Evolutionary conservation across 2,113 vertebrate genomes (phyloP), one percentile per base, ranked within the genome.

Genomic region (Nymphicus hollandicus): DNA sequence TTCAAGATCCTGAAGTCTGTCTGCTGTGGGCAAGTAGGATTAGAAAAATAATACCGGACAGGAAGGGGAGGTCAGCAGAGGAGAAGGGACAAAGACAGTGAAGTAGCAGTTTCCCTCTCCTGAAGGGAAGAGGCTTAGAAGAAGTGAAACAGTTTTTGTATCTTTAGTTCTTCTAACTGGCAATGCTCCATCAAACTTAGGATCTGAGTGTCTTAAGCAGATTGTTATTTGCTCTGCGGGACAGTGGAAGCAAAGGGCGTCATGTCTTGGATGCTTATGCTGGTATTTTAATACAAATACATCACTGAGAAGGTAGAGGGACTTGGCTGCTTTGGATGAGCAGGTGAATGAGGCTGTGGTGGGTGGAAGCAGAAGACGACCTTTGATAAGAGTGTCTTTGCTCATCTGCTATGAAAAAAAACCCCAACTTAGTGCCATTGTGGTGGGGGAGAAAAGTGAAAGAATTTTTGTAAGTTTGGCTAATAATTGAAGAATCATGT

Each of bases 51-150:
- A 19, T 12, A 1, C 2, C 19, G 41, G 4, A 60, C 50, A 17
- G 37, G 68, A 37, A 16, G 73, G 60, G 78, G 44, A 86, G 66
- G 27, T 84, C 55, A 65, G 35, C 16, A n/a, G 41, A 71, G 31
- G 44, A 93, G 84, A 27, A 25, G 55, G 86, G 93, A 90, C 72
- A 41, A 37, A 69, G 80, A 33, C 16, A 3, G n/a, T 28, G 28
- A 86, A 86, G 56, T 50, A 49, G 55, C 55, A 79, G 55, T 78
- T 97, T 89, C 72, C 35, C 15, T 89, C 52, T 73, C 18, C 22
- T 68, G 52, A 81, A 60, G 65, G 82, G 92, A 92, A 86, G 76
- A 88, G 72, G 9, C 52, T 91, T 76, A 65, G 81, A 63, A 95
- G 81, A 96, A 96, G 91, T 93, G 91, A 96, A 96, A 93, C 68